These are phyloP conservation scores for Threskiornis aethiopicus DNA, from an alignment of 2,797 vertebrate species.

Conservation along the genomic window DNA sequence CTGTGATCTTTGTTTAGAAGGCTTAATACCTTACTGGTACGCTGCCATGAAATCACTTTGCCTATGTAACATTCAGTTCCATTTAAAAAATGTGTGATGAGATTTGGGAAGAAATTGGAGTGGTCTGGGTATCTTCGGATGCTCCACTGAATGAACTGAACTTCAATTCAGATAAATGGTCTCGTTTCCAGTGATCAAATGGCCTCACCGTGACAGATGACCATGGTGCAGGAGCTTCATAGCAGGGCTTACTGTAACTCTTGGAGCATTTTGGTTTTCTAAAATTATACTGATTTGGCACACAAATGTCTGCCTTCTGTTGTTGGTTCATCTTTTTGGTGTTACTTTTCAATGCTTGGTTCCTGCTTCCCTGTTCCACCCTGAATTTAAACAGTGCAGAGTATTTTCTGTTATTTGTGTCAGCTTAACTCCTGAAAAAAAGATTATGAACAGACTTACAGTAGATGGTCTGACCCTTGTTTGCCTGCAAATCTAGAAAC, in stretches of 20 bases:
- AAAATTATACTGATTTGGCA: background rate
- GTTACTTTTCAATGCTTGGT: background rate
- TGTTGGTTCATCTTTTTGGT: background rate
- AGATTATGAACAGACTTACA: background rate
- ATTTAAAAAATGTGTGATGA: background rate
- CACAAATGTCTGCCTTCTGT: background rate
- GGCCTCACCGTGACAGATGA: background rate
- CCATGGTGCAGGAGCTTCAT: background rate
- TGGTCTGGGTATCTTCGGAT: background rate
- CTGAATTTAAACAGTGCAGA: background rate
- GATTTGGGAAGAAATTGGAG: background rate
- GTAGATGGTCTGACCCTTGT: background rate
- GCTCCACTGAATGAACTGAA: background rate
- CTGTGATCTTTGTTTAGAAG: conserved; percentile 13
- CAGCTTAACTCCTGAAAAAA: background rate
- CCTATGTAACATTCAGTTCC: background rate
- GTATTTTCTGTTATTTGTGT: background rate
- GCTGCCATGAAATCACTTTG: conserved; percentile 20
- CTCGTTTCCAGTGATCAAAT: background rate
- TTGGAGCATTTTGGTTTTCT: background rate
- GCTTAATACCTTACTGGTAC: background rate
- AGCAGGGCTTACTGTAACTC: background rate
- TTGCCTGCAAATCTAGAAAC: background rate
- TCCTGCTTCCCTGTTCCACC: background rate
- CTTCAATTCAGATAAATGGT: background rate